Evolutionary conservation across 2,888 invertebrate species (phyloP).

Genomic region (Beris morrisii): DNA sequence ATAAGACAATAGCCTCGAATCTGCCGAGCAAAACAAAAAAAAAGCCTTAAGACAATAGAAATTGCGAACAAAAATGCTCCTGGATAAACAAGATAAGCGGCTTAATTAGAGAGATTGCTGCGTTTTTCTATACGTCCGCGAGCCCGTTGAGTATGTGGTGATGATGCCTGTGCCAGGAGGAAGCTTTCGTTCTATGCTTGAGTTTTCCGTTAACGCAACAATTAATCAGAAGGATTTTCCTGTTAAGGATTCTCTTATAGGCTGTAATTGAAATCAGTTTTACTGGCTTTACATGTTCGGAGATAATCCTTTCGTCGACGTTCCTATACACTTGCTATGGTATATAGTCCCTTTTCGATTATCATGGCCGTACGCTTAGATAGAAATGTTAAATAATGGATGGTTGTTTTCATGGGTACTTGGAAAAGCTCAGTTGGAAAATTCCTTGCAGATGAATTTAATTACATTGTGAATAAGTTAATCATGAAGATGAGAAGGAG

Average conservation of each 20-base stretch:
- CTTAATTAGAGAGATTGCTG: constrained; percentile 27
- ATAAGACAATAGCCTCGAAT: too few relatives aligned
- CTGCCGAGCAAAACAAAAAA: neutral
- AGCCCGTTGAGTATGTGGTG: constrained; percentile 3
- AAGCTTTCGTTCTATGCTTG: constrained; percentile 2
- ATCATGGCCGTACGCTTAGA: too few relatives aligned
- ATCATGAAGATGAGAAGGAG: too few relatives aligned
- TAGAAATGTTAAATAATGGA: too few relatives aligned
- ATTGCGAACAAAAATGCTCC: constrained; percentile 33
- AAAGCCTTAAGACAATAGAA: constrained; percentile 33
- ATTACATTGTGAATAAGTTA: too few relatives aligned
- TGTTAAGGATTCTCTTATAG: constrained; percentile 29
- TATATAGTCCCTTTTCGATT: too few relatives aligned
- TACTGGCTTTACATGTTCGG: constrained; percentile 30
- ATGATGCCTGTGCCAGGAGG: neutral
- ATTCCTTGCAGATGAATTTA: neutral
- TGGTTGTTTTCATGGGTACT: too few relatives aligned
- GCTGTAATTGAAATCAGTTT: constrained; percentile 39
- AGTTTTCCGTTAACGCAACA: constrained; percentile 17
- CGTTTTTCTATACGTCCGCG: constrained; percentile 23
- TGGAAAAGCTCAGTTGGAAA: neutral
- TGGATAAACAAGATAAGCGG: constrained; percentile 39
- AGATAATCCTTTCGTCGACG: constrained; percentile 15
- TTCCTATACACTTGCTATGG: constrained; percentile 10
- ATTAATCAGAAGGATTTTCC: constrained; percentile 31